Evolutionary conservation across 2,113 vertebrate species (phyloP), one percentile per base, ranked within the genome.

Genomic region (Arenaria interpres): DNA sequence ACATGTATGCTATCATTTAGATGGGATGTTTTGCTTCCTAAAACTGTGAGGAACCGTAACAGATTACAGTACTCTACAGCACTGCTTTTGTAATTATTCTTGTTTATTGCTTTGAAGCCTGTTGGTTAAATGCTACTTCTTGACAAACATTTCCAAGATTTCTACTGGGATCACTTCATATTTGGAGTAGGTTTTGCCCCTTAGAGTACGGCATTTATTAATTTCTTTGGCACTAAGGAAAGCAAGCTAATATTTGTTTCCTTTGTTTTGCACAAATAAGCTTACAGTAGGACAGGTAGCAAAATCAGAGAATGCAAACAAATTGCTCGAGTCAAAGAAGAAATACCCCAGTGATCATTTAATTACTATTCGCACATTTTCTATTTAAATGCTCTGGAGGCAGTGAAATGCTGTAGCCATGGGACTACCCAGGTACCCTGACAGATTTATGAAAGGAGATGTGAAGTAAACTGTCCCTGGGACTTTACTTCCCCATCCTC

Each of bases 121-220:
- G 10, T 71, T 73, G 60, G 67, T 90, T 89, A 90, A 92, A 87
- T 10, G 11, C 37, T 19, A 51, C 43, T 85, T 76, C 57, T 39
- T 88, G 50, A 80, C 54, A 91, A 90, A 78, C 73, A 62, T 74
- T 94, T 75, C 73, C 41, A 88, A 12, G 37, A 48, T 94, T 93
- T 91, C 60, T 95, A 0, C 21, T 88, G 75, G 68, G 82, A 96
- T 75, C 33, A 21, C 60, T 75, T 93, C 33, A 14, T n/a, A 67
- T 82, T 91, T 93, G 62, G 75, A 88, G 78, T 69, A 48, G 59
- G 28, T 88, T 89, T 95, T 93, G 63, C 45, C 80, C 51, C 88
- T 88, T 24, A 14, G 74, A 88, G 45, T 67, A 50, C 0, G 2
- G 69, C 21, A 48, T 67, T 73, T 84, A 75, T 84, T 92, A 68